Conservation (phyloP, 23 tunicate genomes). For the Diplosoma virens region DNA sequence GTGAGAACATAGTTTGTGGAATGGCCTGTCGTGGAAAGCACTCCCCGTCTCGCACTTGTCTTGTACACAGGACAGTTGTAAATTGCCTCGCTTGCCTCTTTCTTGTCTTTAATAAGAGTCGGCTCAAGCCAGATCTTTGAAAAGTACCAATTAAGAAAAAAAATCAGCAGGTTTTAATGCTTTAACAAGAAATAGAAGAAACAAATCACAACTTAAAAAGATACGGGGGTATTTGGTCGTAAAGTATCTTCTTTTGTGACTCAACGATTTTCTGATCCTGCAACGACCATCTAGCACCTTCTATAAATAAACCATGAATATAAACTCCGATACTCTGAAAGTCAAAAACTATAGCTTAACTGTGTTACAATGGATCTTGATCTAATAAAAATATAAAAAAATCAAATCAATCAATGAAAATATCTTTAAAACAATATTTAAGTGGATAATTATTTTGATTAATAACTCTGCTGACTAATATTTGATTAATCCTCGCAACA, state of each 20-base stretch:
- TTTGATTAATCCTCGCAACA: no score
- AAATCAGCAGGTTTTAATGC: no score
- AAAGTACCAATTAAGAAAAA: no score
- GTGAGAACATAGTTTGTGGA: slow-evolving; percentile 94
- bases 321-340: slow-evolving; percentile 56
- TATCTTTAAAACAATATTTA: no score
- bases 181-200: no score
- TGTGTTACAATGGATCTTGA: no score
- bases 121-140: slow-evolving; percentile 76
- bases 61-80: slow-evolving; percentile 94
- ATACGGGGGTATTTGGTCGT: slow-evolving; percentile 71
- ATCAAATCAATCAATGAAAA: no score
- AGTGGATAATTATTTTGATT: no score
- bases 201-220: no score
- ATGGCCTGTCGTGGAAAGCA: slow-evolving; percentile 91
- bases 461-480: no score
- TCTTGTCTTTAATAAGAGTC: slow-evolving; percentile 35
- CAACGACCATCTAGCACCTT: slow-evolving; percentile 83
- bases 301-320: slow-evolving; percentile 77
- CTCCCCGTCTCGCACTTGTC: slow-evolving; percentile 82
- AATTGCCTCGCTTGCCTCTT: not conserved
- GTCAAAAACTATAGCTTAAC: not conserved
- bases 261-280: slow-evolving; percentile 42
- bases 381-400: no score
- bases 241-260: slow-evolving; percentile 61